Evolutionary conservation across 1,140 invertebrate genomes (phyloP).

Genomic region (Halotydeus destructor): DNA sequence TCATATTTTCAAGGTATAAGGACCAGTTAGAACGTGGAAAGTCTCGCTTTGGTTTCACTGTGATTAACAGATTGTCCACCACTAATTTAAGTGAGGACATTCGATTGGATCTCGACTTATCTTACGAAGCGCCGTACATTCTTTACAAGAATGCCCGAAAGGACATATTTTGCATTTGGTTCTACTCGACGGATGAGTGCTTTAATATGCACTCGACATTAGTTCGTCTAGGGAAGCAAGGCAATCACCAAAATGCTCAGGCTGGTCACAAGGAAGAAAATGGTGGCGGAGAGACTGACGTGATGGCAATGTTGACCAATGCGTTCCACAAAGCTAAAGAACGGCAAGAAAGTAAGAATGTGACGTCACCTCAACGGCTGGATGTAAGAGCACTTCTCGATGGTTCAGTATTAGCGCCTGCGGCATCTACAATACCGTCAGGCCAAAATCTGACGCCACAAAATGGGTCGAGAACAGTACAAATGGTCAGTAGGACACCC

Average conservation of each 20-base stretch:
- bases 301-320: background rate
- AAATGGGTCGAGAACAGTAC: background rate
- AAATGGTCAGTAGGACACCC: background rate
- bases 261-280: background rate
- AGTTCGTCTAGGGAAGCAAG: too few relatives aligned
- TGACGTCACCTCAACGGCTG: background rate
- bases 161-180: conserved; percentile 13
- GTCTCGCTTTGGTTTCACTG: conserved; percentile 2
- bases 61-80: conserved; percentile 9
- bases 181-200: conserved; percentile 10
- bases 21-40: too few relatives aligned
- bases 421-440: background rate
- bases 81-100: conserved; percentile 8
- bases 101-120: conserved; percentile 2
- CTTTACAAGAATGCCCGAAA: conserved; percentile 9
- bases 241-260: background rate
- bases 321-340: background rate
- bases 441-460: background rate
- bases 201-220: too few relatives aligned
- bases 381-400: background rate
- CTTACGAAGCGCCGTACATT: conserved; percentile 8
- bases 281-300: background rate
- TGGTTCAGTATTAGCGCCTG: background rate
- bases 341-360: background rate
- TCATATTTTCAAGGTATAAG: background rate